Base-by-base conservation (phyloP, 2,888 invertebrate species). In the Stramonita haemastoma region DNA sequence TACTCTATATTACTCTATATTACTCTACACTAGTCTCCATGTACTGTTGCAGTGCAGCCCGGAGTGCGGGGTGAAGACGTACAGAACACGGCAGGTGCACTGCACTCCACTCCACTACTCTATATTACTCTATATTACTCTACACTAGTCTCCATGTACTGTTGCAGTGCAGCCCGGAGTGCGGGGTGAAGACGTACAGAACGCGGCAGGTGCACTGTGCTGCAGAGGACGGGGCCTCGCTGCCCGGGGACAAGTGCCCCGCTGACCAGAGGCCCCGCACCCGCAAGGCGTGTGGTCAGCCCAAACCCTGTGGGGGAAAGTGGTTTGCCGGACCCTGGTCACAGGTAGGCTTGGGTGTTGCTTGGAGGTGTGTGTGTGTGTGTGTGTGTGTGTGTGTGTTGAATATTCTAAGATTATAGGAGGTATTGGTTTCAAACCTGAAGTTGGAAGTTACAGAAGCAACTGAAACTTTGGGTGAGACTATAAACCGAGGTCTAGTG, bases 261-360 rank as follows among this genome's bases (percentile, higher is more conserved):
- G 66, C 86, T 17, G 87, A 89, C 29, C 87, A 91, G 84, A 91
- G 90, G 57, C 94, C 94, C 0, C 89, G 89, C 6, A 70, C 60
- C 8, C 86, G 89, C 85, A 93, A 92, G 88, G 66, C 91, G 8
- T 94, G 94, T 84, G 89, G 90, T 56, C 90, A 87, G n/a, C 91
- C 90, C 73, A 91, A 97, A 97, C 92, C 98, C 97, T 95, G 97
- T 92, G 91, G 95, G 57, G 97, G 98, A 0, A 97, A 97, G 93
- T 98, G 98, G 98, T 98, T 98, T 94, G 97, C 97, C 19, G 98
- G 98, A 36, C 97, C 97, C 8, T 98, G 97, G 97, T 96, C 97
- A 57, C 95, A 96, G 94, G 97, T 97, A 92, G 95, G 95, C 32
- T 26, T n/a, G n/a, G n/a, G n/a, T n/a, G n/a, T n/a, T 46, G 46